phyloP scores from a whole-genome alignment of 2,888 invertebrate species.

The Lissocephala sabroskyi region DNA sequence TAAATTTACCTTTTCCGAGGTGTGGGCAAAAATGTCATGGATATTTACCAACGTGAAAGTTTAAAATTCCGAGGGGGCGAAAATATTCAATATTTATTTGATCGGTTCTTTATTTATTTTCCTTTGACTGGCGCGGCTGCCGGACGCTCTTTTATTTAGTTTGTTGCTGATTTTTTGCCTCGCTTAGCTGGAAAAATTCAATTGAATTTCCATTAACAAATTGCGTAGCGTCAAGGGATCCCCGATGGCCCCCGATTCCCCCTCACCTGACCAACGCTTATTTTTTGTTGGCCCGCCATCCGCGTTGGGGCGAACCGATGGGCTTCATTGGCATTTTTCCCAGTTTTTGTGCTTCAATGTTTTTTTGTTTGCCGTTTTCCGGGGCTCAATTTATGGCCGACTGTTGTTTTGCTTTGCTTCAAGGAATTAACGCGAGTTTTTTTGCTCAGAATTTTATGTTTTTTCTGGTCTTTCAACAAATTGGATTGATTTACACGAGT shows the following conservation, averaged over 20 bases:
- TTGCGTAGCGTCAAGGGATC: slow-evolving; percentile 20
- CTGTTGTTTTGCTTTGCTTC: slow-evolving; percentile 8
- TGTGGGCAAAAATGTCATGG: no score
- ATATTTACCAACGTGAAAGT: no score
- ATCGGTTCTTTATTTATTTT: neutral
- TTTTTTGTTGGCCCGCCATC: no score
- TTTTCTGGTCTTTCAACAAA: neutral
- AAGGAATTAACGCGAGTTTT: neutral
- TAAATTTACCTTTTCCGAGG: no score
- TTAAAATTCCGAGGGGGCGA: no score
- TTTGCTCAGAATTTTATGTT: neutral
- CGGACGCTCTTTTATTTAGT: neutral
- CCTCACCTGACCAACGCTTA: neutral
- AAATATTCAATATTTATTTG: neutral
- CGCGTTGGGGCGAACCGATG: no score
- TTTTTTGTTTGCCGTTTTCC: neutral
- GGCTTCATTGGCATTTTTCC: slow-evolving; percentile 4
- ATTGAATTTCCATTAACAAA: slow-evolving; percentile 63
- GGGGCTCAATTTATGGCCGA: slow-evolving; percentile 20
- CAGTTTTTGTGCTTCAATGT: neutral
- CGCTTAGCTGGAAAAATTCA: slow-evolving; percentile 28
- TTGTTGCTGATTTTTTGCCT: slow-evolving; percentile 10
- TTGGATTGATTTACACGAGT: neutral
- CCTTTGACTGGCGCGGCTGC: neutral
- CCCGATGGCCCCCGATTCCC: slow-evolving; percentile 6